These are phyloP conservation scores for Alouatta caraya DNA, from an alignment of 2,797 vertebrate genomes.

Conservation along the genomic window DNA sequence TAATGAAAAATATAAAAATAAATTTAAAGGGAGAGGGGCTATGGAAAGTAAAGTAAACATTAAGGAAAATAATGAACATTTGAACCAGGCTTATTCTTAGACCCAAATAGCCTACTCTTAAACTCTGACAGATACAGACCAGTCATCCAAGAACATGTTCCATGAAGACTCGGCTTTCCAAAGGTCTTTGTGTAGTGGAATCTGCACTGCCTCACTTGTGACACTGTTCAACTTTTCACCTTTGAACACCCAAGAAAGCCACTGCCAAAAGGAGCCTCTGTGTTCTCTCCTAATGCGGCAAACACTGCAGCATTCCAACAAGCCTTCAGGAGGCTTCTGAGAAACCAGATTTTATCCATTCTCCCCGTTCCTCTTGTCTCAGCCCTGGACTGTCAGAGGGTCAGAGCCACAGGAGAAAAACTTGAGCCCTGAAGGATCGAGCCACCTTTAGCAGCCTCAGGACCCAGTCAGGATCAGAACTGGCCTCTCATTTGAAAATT, in stretches of 20 bases:
- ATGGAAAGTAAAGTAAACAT: constrained; percentile 26
- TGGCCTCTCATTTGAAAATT: background rate
- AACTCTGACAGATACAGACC: background rate
- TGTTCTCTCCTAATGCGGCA: background rate
- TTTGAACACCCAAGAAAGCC: background rate
- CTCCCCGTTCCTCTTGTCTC: background rate
- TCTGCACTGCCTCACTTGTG: constrained; percentile 44
- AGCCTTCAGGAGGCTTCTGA: background rate
- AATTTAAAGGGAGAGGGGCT: background rate
- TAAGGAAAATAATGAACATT: background rate
- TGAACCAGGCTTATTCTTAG: background rate
- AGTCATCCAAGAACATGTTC: background rate
- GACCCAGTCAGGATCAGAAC: background rate
- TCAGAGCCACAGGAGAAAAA: background rate
- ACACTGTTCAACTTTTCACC: constrained; percentile 36
- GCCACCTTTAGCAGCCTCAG: background rate
- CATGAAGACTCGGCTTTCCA: background rate
- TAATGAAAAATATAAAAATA: constrained; percentile 6
- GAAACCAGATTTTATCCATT: background rate
- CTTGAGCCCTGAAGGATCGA: background rate
- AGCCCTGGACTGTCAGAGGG: background rate
- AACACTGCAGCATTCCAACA: background rate
- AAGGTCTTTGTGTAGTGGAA: background rate
- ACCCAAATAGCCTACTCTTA: background rate
- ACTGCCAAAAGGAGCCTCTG: background rate